Conservation (phyloP, 1,140 invertebrate species). For the Papilio aristodemus region DNA sequence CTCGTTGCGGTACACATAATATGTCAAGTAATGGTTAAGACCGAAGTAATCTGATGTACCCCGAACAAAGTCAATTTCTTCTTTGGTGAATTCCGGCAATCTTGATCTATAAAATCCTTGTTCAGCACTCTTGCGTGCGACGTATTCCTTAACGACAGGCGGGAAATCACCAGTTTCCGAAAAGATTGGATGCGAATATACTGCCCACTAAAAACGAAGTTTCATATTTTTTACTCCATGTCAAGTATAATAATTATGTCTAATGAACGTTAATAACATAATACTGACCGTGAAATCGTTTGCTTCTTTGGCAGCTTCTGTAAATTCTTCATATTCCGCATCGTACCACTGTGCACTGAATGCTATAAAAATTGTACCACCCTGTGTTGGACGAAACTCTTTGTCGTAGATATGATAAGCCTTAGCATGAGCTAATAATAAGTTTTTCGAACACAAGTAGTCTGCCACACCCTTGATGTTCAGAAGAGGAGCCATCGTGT, state of each 20-base stretch:
- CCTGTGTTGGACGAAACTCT: slow-evolving; percentile 48
- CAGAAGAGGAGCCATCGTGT: slow-evolving; percentile 71
- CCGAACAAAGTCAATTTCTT: slow-evolving; percentile 54
- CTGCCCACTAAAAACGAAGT: slow-evolving; percentile 58
- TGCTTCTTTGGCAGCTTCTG: slow-evolving; percentile 70
- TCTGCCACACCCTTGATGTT: slow-evolving; percentile 76
- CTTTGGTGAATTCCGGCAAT: slow-evolving; percentile 64
- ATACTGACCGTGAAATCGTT: slow-evolving; percentile 66
- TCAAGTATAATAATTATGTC: slow-evolving; percentile 10
- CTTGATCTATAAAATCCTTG: slow-evolving; percentile 73
- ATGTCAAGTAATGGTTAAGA: slow-evolving; percentile 81
- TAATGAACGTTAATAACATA: no score
- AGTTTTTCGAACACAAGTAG: no score
- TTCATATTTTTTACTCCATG: no score
- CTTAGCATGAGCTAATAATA: no score
- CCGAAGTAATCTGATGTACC: slow-evolving; percentile 82
- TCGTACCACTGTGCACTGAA: slow-evolving; percentile 74
- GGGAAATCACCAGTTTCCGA: slow-evolving; percentile 82
- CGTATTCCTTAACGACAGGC: slow-evolving; percentile 74
- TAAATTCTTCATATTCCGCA: slow-evolving; percentile 70
- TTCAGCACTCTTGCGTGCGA: slow-evolving; percentile 74
- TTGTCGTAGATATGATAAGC: slow-evolving; percentile 82
- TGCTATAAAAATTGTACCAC: slow-evolving; percentile 78
- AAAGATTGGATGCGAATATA: slow-evolving; percentile 80
- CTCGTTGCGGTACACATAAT: slow-evolving; percentile 51